These are phyloP conservation scores for Sphaeramia orbicularis DNA, from an alignment of 2,797 vertebrate genomes.

Conservation along the genomic window DNA sequence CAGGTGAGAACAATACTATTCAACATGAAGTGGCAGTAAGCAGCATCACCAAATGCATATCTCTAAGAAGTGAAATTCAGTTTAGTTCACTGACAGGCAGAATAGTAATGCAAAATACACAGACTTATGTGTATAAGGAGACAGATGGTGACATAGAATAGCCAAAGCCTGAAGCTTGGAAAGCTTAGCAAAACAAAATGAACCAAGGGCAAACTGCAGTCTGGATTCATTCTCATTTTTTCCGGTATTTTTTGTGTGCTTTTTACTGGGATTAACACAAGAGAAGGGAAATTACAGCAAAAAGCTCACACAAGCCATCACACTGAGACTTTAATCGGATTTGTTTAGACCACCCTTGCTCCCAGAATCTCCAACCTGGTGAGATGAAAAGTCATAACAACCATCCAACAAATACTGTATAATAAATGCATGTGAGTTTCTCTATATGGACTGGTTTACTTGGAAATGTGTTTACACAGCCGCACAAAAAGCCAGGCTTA, in stretches of 20 bases:
- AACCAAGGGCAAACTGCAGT: constrained; percentile 49
- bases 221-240: constrained; percentile 38
- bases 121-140: constrained; percentile 53
- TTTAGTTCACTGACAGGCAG: constrained; percentile 22
- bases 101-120: constrained; percentile 23
- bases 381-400: constrained; percentile 2
- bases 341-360: constrained; percentile 2
- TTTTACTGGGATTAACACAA: constrained; percentile 31
- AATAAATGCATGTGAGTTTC: neutral
- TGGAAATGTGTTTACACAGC: neutral
- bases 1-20: neutral
- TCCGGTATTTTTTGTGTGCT: constrained; percentile 25
- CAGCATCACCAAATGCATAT: neutral
- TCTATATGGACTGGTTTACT: neutral
- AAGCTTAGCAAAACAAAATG: constrained; percentile 59
- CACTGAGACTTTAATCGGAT: constrained; percentile 6
- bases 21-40: constrained; percentile 16
- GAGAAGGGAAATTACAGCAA: constrained; percentile 40
- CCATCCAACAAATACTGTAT: neutral
- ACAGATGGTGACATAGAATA: constrained; percentile 64
- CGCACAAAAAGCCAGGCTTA: no score
- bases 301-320: constrained; percentile 23
- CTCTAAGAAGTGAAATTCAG: constrained; percentile 10
- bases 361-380: constrained; percentile 8
- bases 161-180: constrained; percentile 55